Evolutionary conservation across 2,888 invertebrate species (phyloP).

Genomic region (Trypoxylon attenuatum): DNA sequence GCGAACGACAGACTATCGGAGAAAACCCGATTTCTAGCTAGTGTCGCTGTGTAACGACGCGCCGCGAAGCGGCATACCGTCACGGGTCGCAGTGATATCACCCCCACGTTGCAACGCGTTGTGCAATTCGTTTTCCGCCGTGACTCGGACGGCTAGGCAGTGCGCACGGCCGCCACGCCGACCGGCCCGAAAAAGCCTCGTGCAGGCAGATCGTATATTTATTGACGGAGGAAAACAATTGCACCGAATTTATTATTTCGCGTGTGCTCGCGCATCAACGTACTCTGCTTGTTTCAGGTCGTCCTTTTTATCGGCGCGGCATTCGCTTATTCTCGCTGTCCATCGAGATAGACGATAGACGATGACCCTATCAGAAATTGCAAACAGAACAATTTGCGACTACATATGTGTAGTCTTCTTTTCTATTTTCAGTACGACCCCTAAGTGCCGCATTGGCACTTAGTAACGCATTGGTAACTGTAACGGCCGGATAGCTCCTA

Average conservation of each 20-base stretch:
- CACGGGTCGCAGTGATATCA: conserved; percentile 40
- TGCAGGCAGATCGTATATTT: conserved; percentile 57
- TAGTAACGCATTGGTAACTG: no score
- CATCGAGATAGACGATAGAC: no score
- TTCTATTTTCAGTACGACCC: no score
- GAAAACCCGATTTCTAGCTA: conserved; percentile 34
- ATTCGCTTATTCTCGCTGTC: neutral
- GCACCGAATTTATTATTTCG: conserved; percentile 57
- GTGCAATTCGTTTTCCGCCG: conserved; percentile 51
- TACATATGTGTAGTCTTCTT: no score
- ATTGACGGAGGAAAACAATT: conserved; percentile 61
- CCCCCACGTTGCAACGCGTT: conserved; percentile 22
- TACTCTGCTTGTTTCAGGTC: conserved; percentile 14
- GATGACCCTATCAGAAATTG: no score
- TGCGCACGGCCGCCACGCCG: no score
- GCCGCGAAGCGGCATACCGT: no score
- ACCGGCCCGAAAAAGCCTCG: conserved; percentile 38
- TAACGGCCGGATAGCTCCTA: no score
- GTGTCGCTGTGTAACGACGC: conserved; percentile 5
- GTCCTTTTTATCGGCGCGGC: neutral
- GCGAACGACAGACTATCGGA: conserved; percentile 20
- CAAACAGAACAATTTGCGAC: no score
- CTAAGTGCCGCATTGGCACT: no score
- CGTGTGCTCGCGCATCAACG: conserved; percentile 29
- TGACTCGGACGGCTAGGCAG: conserved; percentile 19